These are phyloP conservation scores for Andrena flavipes DNA, from an alignment of 2,888 invertebrate genomes.

Conservation along the genomic window DNA sequence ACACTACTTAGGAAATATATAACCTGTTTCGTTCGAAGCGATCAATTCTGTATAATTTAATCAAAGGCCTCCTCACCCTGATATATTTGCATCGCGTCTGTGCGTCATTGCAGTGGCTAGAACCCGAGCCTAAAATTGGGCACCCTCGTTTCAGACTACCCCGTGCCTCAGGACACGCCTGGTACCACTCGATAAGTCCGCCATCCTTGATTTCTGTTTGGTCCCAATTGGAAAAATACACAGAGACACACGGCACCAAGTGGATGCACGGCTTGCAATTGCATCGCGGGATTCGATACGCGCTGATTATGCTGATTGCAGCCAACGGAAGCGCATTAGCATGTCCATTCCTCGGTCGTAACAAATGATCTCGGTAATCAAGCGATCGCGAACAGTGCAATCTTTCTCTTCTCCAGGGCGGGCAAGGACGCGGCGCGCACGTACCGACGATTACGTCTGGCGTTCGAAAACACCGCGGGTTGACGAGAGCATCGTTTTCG, in stretches of 20 bases:
- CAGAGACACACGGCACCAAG: background rate
- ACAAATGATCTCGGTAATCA: conserved; percentile 20
- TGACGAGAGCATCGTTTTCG: background rate
- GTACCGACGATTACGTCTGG: background rate
- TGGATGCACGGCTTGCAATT: background rate
- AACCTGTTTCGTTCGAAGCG: no score
- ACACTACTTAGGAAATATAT: no score
- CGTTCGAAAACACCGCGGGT: background rate
- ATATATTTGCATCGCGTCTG: no score
- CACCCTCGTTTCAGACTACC: background rate
- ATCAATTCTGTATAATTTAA: no score
- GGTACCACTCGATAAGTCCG: background rate
- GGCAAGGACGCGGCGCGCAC: background rate
- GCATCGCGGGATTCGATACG: conserved; percentile 4
- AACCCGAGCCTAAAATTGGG: background rate
- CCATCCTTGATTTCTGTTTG: background rate
- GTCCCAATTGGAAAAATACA: conserved; percentile 3
- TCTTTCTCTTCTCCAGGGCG: background rate
- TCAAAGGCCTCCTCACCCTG: no score
- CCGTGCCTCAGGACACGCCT: no score
- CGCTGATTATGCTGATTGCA: conserved; percentile 7
- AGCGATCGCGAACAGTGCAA: background rate
- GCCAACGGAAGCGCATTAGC: conserved; percentile 18
- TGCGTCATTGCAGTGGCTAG: no score
- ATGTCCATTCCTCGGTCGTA: conserved; percentile 11